A percentile compares a stretch with the other conserved stretches of the same genome.
These are phyloP conservation scores for Pandion haliaetus DNA, from an alignment of 2,113 vertebrate species.

Conservation along the genomic window DNA sequence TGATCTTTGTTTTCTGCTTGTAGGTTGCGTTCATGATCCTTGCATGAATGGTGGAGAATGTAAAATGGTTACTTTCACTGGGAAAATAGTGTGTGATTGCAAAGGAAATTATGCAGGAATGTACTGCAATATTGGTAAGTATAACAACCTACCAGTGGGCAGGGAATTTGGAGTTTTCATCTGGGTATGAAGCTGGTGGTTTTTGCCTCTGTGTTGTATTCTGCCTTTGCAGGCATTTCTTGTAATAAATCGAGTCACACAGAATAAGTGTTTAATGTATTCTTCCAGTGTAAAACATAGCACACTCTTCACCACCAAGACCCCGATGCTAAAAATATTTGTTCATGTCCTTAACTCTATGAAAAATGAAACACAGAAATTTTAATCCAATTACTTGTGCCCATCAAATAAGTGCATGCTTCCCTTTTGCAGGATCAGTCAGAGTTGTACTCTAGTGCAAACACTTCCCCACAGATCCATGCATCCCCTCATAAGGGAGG, in stretches of 20 bases:
- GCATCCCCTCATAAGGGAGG: background rate
- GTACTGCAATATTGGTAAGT: slow-evolving; percentile 87
- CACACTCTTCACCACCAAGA: background rate
- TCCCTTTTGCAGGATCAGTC: background rate
- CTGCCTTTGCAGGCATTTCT: background rate
- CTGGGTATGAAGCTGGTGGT: background rate
- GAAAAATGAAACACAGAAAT: background rate
- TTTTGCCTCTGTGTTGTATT: background rate
- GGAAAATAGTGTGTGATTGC: slow-evolving; percentile 81
- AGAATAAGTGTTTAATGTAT: background rate
- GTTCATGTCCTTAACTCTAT: background rate
- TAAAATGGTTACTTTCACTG: slow-evolving; percentile 72
- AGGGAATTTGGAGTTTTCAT: background rate
- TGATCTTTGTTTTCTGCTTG: background rate
- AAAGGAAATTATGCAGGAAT: slow-evolving; percentile 72
- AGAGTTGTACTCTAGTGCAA: background rate
- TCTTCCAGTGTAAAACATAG: background rate
- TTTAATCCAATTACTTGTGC: background rate
- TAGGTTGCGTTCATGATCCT: slow-evolving; percentile 80
- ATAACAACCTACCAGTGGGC: background rate
- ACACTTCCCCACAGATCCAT: background rate
- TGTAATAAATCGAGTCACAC: background rate
- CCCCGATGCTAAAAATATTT: background rate
- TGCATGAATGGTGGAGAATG: slow-evolving; percentile 87
- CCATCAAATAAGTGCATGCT: background rate